Conservation (phyloP, 2,888 invertebrate genomes). For the Formica aserva region DNA sequence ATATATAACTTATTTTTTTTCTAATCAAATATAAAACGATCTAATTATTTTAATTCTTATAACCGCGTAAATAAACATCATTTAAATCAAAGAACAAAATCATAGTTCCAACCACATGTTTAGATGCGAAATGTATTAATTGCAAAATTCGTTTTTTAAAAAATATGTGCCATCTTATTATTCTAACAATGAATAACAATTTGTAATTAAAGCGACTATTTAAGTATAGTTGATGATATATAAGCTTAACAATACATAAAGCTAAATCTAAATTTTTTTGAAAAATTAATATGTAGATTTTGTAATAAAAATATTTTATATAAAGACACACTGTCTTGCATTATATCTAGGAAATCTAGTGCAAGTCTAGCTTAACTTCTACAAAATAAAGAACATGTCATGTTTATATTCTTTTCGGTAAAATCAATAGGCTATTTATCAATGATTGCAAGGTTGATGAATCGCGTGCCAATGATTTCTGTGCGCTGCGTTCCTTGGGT, state of each 20-base stretch:
- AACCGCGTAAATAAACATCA: neutral
- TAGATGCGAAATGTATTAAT: neutral
- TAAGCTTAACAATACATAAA: neutral
- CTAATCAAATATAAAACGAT: neutral
- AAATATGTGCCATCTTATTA: neutral
- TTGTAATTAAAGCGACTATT: neutral
- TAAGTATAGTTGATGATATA: neutral
- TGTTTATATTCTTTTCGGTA: neutral
- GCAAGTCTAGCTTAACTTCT: neutral
- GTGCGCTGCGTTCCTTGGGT: constrained; percentile 19
- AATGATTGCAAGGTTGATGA: constrained; percentile 29
- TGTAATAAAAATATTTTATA: neutral
- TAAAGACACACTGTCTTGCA: neutral
- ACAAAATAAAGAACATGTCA: neutral
- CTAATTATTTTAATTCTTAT: too few relatives aligned
- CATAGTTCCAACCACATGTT: neutral
- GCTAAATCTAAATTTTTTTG: neutral
- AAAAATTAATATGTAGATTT: neutral
- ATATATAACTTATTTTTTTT: neutral
- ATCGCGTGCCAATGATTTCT: neutral
- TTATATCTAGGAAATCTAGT: neutral
- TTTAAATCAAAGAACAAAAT: neutral
- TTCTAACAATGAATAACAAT: neutral
- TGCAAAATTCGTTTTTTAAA: neutral
- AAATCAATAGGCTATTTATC: neutral